phyloP scores from a whole-genome alignment of 2,797 vertebrate genomes.

The Etheostoma perlongum region DNA sequence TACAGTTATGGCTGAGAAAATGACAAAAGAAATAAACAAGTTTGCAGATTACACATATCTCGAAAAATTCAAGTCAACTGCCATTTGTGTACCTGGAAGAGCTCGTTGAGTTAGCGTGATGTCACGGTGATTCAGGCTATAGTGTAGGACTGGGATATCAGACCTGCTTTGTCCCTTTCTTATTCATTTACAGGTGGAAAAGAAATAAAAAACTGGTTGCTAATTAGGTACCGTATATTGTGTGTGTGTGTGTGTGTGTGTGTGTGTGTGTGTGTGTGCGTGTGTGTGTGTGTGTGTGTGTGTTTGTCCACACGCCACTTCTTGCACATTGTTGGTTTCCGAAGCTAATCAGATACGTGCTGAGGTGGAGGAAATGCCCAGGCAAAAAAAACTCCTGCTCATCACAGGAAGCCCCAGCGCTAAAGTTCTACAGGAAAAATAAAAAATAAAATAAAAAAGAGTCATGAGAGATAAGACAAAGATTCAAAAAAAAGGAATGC shows the following conservation, averaged over 20 bases:
- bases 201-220: conserved; percentile 6
- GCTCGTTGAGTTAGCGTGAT: too few species aligned
- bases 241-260: neutral
- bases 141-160: neutral
- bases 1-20: too few species aligned
- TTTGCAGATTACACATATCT: too few species aligned
- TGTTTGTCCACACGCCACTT: neutral
- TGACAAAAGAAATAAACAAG: too few species aligned
- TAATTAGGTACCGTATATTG: conserved; percentile 31
- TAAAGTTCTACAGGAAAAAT: conserved; percentile 3
- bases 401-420: conserved; percentile 4
- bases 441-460: neutral
- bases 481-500: conserved; percentile 43
- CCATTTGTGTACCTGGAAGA: too few species aligned
- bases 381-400: conserved; percentile 6
- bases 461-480: neutral
- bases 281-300: neutral
- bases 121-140: too few species aligned
- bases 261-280: neutral
- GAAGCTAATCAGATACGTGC: conserved; percentile 39
- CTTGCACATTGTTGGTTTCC: conserved; percentile 17
- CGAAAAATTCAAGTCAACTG: too few species aligned
- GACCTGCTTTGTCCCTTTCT: neutral
- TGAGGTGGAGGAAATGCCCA: conserved; percentile 30
- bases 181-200: conserved; percentile 9